These are phyloP conservation scores for Rhabditophanes sp. DNA, from an alignment of 2,888 invertebrate species.

Conservation along the genomic window DNA sequence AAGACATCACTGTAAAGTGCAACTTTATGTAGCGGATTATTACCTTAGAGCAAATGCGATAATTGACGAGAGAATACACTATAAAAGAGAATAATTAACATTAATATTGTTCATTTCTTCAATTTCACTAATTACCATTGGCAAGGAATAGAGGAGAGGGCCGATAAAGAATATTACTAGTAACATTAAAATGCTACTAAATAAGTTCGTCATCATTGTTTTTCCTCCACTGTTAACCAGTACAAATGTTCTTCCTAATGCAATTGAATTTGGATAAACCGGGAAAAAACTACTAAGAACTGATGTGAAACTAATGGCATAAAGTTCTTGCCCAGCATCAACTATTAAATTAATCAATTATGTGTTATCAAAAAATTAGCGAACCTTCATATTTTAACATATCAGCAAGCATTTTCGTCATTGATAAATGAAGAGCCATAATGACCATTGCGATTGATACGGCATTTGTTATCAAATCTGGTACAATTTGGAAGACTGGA, in stretches of 20 bases:
- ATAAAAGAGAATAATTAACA: conserved; percentile 3
- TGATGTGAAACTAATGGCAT: conserved; percentile 50
- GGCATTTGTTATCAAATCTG: conserved; percentile 49
- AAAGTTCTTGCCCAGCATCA: conserved; percentile 32
- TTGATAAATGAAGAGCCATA: conserved; percentile 48
- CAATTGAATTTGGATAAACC: conserved; percentile 47
- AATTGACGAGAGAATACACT: conserved; percentile 44
- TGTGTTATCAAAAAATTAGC: too few species aligned
- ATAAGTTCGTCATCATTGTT: conserved; percentile 55
- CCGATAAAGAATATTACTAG: conserved; percentile 69
- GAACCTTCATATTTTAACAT: conserved; percentile 6
- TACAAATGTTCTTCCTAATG: conserved; percentile 52
- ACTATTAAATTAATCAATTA: too few species aligned
- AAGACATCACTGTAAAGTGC: too few species aligned
- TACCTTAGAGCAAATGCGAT: conserved; percentile 45
- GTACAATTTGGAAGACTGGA: conserved; percentile 23
- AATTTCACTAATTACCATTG: conserved; percentile 51
- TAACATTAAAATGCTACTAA: conserved; percentile 60
- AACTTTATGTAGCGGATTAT: too few species aligned
- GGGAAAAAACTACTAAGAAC: conserved; percentile 52
- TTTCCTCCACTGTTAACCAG: conserved; percentile 65
- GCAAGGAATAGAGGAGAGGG: conserved; percentile 68
- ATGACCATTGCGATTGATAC: conserved; percentile 47
- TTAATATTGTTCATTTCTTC: background rate
- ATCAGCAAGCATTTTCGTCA: conserved; percentile 44